Evolutionary conservation across 2,888 invertebrate genomes (phyloP), one percentile per base, ranked within the genome.

Genomic region (Amphiduros pacificus): DNA sequence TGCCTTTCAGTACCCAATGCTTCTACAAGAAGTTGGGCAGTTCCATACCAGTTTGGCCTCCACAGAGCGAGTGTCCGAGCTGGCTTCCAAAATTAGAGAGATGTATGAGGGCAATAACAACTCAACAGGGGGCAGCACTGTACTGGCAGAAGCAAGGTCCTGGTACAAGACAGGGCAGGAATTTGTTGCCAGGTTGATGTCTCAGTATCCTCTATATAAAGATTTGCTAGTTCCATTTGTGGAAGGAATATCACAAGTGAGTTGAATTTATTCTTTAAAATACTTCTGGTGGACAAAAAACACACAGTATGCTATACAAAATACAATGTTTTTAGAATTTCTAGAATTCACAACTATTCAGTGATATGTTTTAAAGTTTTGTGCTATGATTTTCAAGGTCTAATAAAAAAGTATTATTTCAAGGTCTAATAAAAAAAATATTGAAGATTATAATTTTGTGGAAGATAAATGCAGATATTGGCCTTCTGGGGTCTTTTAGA

Each of bases 211-310:
- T 2, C 87, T 88, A n/a, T 93, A 92, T 76, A 90, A 90, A 0
- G 94, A 94, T 78, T 84, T 94, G 56, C 86, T 90, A 0, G 86
- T 88, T 63, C 92, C 93, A 0, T 82, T 93, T 22, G 84, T 90
- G 54, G 85, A 87, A 60, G 89, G 90, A 0, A 77, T 91, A 6
- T 85, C 88, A 0, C 89, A 90, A 82, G 85, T 91, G 63, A 57
- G 66, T 65, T n/a, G 31, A 20, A 24, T 50, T 50, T 50, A 41
- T 36, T 17, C 17, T 36, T 36, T 9, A 11, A 9, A 11, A 17
- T 36, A 36, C 36, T 36, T 17, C 17, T 11, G 14, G 36, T 36
- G 36, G 14, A 36, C 17, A 36, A n/a, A n/a, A n/a, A n/a, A n/a
- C n/a, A n/a, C n/a, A n/a, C n/a, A n/a, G n/a, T n/a, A n/a, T n/a